Evolutionary conservation across 2,113 vertebrate genomes (phyloP).

Genomic region (Psilopogon haemacephalus): DNA sequence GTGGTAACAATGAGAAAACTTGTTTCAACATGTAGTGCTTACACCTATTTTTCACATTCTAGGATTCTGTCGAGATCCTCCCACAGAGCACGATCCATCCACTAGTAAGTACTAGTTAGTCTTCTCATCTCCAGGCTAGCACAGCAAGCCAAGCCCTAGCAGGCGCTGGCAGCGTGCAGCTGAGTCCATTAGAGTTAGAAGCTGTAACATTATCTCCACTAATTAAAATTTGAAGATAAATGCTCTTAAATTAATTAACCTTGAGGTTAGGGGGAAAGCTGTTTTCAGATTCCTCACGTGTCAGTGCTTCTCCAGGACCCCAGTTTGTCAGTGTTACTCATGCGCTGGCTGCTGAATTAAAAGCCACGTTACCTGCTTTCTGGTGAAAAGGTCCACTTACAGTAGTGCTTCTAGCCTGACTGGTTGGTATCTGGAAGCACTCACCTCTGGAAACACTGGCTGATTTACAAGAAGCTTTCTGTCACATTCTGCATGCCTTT

Average conservation of each 20-base stretch:
- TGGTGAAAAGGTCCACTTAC: background rate
- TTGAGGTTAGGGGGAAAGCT: background rate
- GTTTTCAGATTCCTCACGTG: background rate
- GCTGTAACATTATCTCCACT: background rate
- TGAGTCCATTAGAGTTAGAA: background rate
- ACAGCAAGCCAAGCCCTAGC: background rate
- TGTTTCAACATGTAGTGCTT: background rate
- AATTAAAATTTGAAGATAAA: background rate
- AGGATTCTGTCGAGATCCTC: conserved; percentile 77
- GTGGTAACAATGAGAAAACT: background rate
- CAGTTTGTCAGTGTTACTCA: background rate
- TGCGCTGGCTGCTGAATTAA: background rate
- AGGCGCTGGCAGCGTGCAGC: background rate
- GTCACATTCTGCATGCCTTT: background rate
- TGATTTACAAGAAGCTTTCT: background rate
- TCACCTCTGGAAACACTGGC: background rate
- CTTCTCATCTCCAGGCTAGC: background rate
- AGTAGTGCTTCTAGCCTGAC: background rate
- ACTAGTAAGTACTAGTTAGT: conserved; percentile 42
- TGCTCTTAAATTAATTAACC: background rate
- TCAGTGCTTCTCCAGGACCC: background rate
- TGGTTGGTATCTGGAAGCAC: background rate
- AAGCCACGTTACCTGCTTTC: background rate
- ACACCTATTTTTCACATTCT: background rate
- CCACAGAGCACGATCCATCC: conserved; percentile 74